Percentiles rank a stretch among this genome's conserved stretches.
These are phyloP conservation scores for Drosophila funebris DNA, from an alignment of 1,140 invertebrate genomes.

Conservation along the genomic window DNA sequence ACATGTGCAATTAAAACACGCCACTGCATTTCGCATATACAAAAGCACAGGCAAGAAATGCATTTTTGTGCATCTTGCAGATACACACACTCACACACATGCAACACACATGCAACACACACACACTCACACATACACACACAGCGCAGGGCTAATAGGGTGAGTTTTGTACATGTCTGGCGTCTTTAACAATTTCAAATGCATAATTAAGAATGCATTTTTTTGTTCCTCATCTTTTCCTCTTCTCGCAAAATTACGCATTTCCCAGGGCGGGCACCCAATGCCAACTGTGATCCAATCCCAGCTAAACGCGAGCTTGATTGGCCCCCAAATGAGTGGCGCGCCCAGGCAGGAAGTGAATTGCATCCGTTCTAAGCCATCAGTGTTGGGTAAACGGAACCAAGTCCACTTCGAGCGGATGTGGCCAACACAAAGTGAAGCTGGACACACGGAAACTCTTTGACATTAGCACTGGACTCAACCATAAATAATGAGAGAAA, in stretches of 20 bases:
- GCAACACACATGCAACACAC: constrained; percentile 20
- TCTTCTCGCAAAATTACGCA: constrained; percentile 60
- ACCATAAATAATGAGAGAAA: constrained; percentile 69
- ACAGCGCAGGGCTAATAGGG: constrained; percentile 11
- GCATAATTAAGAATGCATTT: constrained; percentile 54
- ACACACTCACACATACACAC: not conserved
- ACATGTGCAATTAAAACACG: constrained; percentile 50
- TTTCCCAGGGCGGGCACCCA: constrained; percentile 48
- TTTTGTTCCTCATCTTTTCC: constrained; percentile 32
- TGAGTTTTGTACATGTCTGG: constrained; percentile 28
- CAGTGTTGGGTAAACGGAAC: constrained; percentile 70
- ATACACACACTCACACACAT: constrained; percentile 34
- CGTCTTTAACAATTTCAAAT: constrained; percentile 20
- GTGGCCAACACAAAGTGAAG: constrained; percentile 18
- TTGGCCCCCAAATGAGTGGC: constrained; percentile 65
- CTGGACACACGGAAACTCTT: constrained; percentile 52
- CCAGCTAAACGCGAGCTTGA: constrained; percentile 28
- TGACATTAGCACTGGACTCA: constrained; percentile 28
- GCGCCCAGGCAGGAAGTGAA: constrained; percentile 64
- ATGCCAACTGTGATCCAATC: constrained; percentile 4
- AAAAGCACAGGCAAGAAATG: constrained; percentile 67
- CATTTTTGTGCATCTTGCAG: constrained; percentile 79
- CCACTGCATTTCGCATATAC: constrained; percentile 38
- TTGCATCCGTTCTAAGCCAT: constrained; percentile 67
- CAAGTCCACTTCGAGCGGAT: constrained; percentile 50